Percentiles rank a stretch among this genome's conserved stretches.
These are phyloP conservation scores for Heteropelma amictum DNA, from an alignment of 2,888 invertebrate genomes.

Conservation along the genomic window DNA sequence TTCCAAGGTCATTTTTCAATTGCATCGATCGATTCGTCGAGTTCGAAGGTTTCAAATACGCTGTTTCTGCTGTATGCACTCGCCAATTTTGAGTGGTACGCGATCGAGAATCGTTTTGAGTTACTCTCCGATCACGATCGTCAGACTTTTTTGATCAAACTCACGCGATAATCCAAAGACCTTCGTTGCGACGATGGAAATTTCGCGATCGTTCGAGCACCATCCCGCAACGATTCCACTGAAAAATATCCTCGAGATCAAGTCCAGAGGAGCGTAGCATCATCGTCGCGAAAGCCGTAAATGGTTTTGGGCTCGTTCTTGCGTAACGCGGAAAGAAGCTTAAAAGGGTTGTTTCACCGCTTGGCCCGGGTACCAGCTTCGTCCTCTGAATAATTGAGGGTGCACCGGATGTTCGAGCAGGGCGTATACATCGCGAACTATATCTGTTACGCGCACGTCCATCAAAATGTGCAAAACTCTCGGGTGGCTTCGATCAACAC, in stretches of 20 bases:
- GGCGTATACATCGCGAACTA: not conserved
- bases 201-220: not conserved
- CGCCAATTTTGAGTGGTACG: too few species aligned
- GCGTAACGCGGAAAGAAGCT: conserved; percentile 59
- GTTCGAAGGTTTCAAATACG: too few species aligned
- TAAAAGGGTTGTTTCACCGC: conserved; percentile 62
- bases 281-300: conserved; percentile 42
- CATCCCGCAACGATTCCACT: not conserved
- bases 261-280: conserved; percentile 46
- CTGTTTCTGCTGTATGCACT: too few species aligned
- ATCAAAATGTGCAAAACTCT: conserved; percentile 37
- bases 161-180: too few species aligned
- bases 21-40: too few species aligned
- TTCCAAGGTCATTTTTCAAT: too few species aligned
- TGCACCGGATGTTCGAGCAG: conserved; percentile 47
- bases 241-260: conserved; percentile 35
- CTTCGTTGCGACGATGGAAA: too few species aligned
- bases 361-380: conserved; percentile 33
- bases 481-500: conserved; percentile 1
- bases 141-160: too few species aligned
- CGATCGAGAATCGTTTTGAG: too few species aligned
- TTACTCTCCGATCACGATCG: too few species aligned
- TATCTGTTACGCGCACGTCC: conserved; percentile 37
- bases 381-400: conserved; percentile 53
- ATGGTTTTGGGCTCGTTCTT: conserved; percentile 36